Evolutionary conservation across 1,140 invertebrate species (phyloP).

Genomic region (Heliothis subflexa): DNA sequence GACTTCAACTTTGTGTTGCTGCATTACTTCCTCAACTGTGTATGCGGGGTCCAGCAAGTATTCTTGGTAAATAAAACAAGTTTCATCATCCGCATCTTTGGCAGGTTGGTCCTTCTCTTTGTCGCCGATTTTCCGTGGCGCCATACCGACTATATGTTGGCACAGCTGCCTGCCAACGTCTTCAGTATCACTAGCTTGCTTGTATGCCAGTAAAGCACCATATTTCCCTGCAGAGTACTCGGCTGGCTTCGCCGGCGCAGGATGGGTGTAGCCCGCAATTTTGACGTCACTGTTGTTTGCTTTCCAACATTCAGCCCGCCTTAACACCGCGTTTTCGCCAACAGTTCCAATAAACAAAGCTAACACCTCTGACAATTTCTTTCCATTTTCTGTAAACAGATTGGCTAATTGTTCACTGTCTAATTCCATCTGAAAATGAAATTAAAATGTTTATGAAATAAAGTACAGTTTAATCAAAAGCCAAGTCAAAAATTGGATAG

Average conservation of each 20-base stretch:
- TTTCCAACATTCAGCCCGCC: conserved; percentile 91
- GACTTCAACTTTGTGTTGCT: conserved; percentile 89
- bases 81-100: conserved; percentile 90
- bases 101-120: conserved; percentile 88
- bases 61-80: conserved; percentile 93
- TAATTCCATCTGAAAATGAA: conserved; percentile 87
- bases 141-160: conserved; percentile 97
- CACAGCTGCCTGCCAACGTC: conserved; percentile 91
- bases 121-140: conserved; percentile 92
- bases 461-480: too few relatives aligned
- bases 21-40: conserved; percentile 91
- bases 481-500: too few relatives aligned
- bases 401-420: conserved; percentile 89
- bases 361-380: conserved; percentile 91
- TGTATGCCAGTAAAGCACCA: conserved; percentile 92
- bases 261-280: conserved; percentile 91
- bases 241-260: conserved; percentile 81
- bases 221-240: conserved; percentile 92
- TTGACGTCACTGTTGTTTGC: conserved; percentile 87
- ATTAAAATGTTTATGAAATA: too few relatives aligned
- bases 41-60: conserved; percentile 92
- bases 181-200: conserved; percentile 79
- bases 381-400: conserved; percentile 88
- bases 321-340: conserved; percentile 95
- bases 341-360: conserved; percentile 94